Conservation (phyloP, 2,797 vertebrate genomes). For the Enteromius unitaeniatus region DNA sequence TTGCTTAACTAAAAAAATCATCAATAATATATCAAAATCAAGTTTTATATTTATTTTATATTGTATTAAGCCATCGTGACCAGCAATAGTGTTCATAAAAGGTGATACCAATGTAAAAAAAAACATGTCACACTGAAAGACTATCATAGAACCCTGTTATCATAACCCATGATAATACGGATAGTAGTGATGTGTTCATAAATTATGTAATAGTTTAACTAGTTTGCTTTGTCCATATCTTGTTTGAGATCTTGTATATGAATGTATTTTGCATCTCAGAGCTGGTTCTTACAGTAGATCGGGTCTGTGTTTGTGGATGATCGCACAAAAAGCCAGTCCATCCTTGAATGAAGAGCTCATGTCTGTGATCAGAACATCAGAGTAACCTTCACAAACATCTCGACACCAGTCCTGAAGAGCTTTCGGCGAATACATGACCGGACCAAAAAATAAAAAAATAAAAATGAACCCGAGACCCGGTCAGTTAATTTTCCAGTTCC, state of each 20-base stretch:
- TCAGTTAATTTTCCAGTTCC: neutral
- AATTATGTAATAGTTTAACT: neutral
- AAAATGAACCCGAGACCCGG: too few relatives aligned
- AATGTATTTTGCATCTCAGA: too few relatives aligned
- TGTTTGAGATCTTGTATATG: neutral
- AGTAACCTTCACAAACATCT: conserved; percentile 87
- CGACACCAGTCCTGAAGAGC: conserved; percentile 92
- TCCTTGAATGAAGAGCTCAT: conserved; percentile 93
- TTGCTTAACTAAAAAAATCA: too few relatives aligned
- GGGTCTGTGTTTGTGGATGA: conserved; percentile 92
- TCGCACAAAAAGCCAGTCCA: conserved; percentile 95
- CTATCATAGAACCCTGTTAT: neutral
- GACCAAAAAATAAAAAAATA: neutral
- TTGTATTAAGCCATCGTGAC: neutral
- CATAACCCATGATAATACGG: neutral
- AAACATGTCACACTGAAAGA: neutral
- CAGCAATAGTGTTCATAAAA: neutral
- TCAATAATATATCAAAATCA: too few relatives aligned
- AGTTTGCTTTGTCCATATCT: too few relatives aligned
- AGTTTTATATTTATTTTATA: too few relatives aligned
- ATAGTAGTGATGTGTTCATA: neutral
- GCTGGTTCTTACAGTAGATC: conserved; percentile 90
- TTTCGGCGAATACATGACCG: neutral
- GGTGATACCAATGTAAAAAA: too few relatives aligned
- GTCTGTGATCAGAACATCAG: conserved; percentile 86